Conservation (phyloP, 1,140 invertebrate species). For the Belonocnema kinseyi region DNA sequence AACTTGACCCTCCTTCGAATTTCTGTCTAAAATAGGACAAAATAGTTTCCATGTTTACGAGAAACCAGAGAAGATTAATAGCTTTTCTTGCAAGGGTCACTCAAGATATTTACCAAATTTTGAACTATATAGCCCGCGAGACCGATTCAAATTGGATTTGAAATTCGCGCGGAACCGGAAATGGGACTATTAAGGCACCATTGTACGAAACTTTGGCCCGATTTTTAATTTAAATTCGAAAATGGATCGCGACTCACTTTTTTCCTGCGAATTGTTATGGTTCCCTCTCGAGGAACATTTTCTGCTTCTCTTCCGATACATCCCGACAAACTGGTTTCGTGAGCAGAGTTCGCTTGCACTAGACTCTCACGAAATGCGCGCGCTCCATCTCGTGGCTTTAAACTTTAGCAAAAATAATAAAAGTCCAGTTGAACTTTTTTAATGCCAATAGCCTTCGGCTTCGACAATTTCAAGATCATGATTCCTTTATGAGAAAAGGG, state of each 20-base stretch:
- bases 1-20: too few relatives aligned
- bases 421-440: constrained; percentile 48
- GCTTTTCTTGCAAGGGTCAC: too few relatives aligned
- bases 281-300: constrained; percentile 35
- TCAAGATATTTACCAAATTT: too few relatives aligned
- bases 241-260: constrained; percentile 37
- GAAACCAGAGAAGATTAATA: too few relatives aligned
- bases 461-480: constrained; percentile 28
- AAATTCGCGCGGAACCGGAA: too few relatives aligned
- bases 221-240: neutral
- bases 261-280: constrained; percentile 30
- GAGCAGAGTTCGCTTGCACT: constrained; percentile 33
- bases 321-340: constrained; percentile 33
- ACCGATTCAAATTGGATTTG: too few relatives aligned
- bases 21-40: too few relatives aligned
- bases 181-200: too few relatives aligned
- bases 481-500: neutral
- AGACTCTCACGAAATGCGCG: constrained; percentile 44
- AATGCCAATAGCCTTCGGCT: constrained; percentile 36
- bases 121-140: too few relatives aligned
- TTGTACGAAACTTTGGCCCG: neutral
- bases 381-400: constrained; percentile 42
- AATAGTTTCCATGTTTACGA: too few relatives aligned
- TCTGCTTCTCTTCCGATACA: constrained; percentile 44
- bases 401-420: constrained; percentile 23